Evolutionary conservation across 2,113 vertebrate species (phyloP).

Genomic region (Phodopus roborovskii): DNA sequence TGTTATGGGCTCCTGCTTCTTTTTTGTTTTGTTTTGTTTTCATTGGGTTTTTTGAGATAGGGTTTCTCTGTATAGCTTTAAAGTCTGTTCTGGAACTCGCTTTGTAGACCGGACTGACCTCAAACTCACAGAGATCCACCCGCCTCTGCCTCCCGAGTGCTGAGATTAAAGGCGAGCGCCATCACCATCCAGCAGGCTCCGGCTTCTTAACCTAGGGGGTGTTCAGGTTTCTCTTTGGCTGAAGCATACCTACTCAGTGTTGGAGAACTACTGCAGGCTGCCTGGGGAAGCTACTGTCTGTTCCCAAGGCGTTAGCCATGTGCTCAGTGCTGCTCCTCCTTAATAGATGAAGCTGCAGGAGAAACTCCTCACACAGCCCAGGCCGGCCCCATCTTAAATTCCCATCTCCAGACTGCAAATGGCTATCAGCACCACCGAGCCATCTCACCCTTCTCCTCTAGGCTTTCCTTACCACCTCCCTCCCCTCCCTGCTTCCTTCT

Average conservation of each 20-base stretch:
- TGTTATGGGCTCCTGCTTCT: neutral
- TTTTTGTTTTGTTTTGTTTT: too few relatives aligned
- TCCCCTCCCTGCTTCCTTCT: neutral
- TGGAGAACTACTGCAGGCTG: neutral
- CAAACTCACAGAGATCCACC: too few relatives aligned
- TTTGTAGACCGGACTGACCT: too few relatives aligned
- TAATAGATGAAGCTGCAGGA: neutral
- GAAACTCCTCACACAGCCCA: neutral
- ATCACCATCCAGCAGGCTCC: too few relatives aligned
- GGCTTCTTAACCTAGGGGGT: neutral
- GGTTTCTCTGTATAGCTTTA: too few relatives aligned
- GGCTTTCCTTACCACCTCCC: neutral
- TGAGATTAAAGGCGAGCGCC: too few relatives aligned
- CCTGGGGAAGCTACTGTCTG: neutral
- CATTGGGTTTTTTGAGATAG: too few relatives aligned
- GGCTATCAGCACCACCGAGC: neutral
- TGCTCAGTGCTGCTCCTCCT: neutral
- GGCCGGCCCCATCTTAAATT: constrained; percentile 21
- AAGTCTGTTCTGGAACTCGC: too few relatives aligned
- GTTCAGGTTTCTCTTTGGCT: neutral
- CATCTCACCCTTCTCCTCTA: neutral
- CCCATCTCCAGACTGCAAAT: constrained; percentile 40
- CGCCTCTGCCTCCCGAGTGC: too few relatives aligned
- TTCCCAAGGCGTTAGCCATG: neutral
- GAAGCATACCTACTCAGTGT: neutral